These are phyloP conservation scores for Poecilia gillii DNA, from an alignment of 2,797 vertebrate genomes.

Conservation along the genomic window DNA sequence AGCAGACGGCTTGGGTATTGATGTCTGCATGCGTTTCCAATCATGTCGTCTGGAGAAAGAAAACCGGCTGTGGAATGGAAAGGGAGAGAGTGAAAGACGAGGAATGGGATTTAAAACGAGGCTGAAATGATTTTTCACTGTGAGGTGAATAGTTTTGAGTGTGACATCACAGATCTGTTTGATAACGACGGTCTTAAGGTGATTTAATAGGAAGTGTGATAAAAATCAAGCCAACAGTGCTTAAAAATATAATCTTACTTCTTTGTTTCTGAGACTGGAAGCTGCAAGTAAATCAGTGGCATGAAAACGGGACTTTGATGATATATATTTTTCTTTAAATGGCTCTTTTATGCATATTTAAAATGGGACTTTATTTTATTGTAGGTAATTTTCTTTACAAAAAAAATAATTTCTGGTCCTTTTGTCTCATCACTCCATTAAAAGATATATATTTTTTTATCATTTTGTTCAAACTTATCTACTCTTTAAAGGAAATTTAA, in stretches of 20 bases:
- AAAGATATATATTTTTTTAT: background rate
- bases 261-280: background rate
- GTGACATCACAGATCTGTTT: slow-evolving; percentile 1
- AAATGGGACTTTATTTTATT: background rate
- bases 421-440: background rate
- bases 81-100: background rate
- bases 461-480: background rate
- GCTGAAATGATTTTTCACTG: background rate
- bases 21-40: slow-evolving; percentile 28
- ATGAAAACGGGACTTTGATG: background rate
- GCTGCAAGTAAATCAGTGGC: background rate
- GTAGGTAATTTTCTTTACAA: background rate
- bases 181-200: background rate
- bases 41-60: slow-evolving; percentile 9
- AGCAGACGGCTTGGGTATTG: slow-evolving; percentile 36
- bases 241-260: background rate
- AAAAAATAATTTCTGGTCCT: background rate
- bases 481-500: background rate
- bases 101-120: background rate
- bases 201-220: background rate
- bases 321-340: background rate
- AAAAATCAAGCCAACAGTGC: background rate
- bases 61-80: background rate
- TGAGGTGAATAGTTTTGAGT: slow-evolving; percentile 5
- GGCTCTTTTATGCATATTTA: background rate